These are phyloP conservation scores for Hippocampus guttulatus DNA, from an alignment of 2,113 vertebrate genomes.

Conservation along the genomic window DNA sequence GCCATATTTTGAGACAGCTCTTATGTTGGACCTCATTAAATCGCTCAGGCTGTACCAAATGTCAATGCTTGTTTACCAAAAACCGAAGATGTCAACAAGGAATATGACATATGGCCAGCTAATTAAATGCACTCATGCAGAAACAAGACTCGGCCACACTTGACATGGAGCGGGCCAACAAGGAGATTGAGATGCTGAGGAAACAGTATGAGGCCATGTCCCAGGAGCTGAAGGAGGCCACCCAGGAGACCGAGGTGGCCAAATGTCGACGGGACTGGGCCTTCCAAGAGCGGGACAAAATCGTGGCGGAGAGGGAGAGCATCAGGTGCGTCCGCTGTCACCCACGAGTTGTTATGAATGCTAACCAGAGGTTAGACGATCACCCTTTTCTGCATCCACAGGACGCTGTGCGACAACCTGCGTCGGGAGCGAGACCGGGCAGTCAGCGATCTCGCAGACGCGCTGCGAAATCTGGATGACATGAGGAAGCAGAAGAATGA, in stretches of 20 bases:
- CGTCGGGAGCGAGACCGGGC: constrained; percentile 89
- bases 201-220: constrained; percentile 95
- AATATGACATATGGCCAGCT: background rate
- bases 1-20: background rate
- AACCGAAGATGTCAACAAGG: background rate
- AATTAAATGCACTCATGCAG: constrained; percentile 51
- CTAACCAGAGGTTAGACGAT: background rate
- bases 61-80: background rate
- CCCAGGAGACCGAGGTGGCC: constrained; percentile 94
- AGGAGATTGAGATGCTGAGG: constrained; percentile 92
- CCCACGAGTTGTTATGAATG: constrained; percentile 9
- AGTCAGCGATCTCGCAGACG: constrained; percentile 90
- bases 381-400: constrained; percentile 40
- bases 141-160: constrained; percentile 94
- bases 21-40: background rate
- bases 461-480: constrained; percentile 91
- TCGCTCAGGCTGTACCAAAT: background rate
- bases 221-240: constrained; percentile 92
- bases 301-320: constrained; percentile 94
- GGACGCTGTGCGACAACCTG: constrained; percentile 92
- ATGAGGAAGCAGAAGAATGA: constrained; percentile 96
- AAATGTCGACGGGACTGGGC: constrained; percentile 96
- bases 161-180: constrained; percentile 93
- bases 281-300: constrained; percentile 96
- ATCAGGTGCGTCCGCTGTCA: constrained; percentile 77